Evolutionary conservation across 2,113 vertebrate species (phyloP).

Genomic region (Melanocharis versteri): DNA sequence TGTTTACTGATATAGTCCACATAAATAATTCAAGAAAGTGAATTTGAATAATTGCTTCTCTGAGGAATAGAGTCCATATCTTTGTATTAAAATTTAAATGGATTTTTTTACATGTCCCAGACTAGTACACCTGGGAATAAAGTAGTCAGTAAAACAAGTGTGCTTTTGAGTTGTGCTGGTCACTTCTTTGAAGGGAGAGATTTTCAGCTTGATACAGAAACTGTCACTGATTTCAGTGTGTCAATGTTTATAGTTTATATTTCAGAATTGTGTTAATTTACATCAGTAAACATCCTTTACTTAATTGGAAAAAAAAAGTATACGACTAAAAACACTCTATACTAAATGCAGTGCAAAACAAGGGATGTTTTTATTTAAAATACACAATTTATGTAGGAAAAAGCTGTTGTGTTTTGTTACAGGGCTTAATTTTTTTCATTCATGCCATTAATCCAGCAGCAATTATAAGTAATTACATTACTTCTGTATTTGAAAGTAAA

Average conservation of each 20-base stretch:
- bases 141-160: not conserved
- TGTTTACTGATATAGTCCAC: not conserved
- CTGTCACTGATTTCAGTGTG: not conserved
- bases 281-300: not conserved
- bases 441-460: not conserved
- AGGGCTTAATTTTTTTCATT: not conserved
- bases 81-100: conserved; percentile 26
- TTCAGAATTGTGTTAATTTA: not conserved
- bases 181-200: not conserved
- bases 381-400: not conserved
- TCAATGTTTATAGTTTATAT: not conserved
- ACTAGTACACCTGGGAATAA: not conserved
- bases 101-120: not conserved
- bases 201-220: not conserved
- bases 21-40: not conserved
- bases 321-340: not conserved
- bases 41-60: conserved; percentile 21
- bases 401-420: not conserved
- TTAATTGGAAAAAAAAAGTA: not conserved
- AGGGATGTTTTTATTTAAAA: not conserved
- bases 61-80: not conserved
- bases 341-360: not conserved
- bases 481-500: not conserved
- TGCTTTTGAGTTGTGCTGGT: not conserved
- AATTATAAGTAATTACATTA: not conserved